Percentiles rank a stretch among this genome's conserved stretches.
These are phyloP conservation scores for Aricia artaxerxes DNA, from an alignment of 2,888 invertebrate genomes.

Conservation along the genomic window DNA sequence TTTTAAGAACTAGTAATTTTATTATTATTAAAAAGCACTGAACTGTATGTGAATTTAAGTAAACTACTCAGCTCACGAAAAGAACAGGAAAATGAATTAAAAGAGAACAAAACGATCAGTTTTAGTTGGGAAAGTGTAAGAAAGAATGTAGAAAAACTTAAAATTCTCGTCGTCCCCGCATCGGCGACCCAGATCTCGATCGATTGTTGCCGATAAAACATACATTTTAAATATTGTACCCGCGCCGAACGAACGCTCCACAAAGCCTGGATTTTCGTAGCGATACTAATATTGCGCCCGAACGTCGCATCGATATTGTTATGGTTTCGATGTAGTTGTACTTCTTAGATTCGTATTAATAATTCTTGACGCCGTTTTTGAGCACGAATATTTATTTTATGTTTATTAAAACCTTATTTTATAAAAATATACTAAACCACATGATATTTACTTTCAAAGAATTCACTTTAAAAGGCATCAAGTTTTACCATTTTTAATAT, in stretches of 20 bases:
- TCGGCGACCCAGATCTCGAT: slow-evolving; percentile 29
- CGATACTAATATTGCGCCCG: background rate
- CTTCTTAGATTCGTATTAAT: background rate
- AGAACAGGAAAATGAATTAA: background rate
- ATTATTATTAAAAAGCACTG: background rate
- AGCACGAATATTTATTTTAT: background rate
- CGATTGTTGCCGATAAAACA: slow-evolving; percentile 30
- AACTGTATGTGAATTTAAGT: background rate
- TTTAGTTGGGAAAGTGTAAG: slow-evolving; percentile 5
- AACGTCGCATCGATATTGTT: background rate
- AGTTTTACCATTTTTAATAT: slow-evolving; percentile 16
- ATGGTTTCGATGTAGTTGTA: background rate
- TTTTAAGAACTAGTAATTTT: background rate
- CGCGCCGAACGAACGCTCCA: background rate
- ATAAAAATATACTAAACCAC: background rate
- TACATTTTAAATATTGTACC: slow-evolving; percentile 28
- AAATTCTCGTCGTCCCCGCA: slow-evolving; percentile 27
- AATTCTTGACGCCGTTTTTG: background rate
- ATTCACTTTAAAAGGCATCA: background rate
- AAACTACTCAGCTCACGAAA: background rate
- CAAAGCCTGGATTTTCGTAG: slow-evolving; percentile 1
- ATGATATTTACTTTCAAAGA: background rate
- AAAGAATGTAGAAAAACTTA: slow-evolving; percentile 22
- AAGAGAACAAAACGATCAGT: slow-evolving; percentile 46
- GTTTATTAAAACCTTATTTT: background rate